Evolutionary conservation across 2,113 vertebrate genomes (phyloP), one percentile per base, ranked within the genome.

Genomic region (Phasianus colchicus): DNA sequence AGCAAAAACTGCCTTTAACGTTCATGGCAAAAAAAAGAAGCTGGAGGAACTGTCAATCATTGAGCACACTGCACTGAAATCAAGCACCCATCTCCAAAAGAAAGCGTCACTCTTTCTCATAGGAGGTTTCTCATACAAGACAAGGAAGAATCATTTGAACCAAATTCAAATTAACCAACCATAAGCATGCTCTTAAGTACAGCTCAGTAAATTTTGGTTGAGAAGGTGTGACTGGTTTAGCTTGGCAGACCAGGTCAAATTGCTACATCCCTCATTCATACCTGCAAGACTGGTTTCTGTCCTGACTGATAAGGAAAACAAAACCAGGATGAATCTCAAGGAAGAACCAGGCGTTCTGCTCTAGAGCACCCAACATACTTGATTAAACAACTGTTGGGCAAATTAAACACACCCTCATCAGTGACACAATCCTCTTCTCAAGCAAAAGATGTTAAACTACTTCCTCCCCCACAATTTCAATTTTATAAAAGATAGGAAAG

Each of bases 251-350:
- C 4, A 0, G 22, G 38, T 65, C 61, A 83, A 92, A 89, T 95
- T 96, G 82, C 91, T 91, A 55, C 89, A 89, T 64, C 91, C 61
- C 71, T 91, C 89, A 88, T 50, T 91, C 65, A 40, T 92, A 95
- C 95, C 85, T 94, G 91, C 72, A 89, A 78, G 91, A 97, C 96
- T 95, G 93, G 94, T 97, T 97, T 92, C 85, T 88, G 47, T 36
- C 80, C 88, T 90, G 69, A 67, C 90, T 88, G 89, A 89, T 85
- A 92, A 84, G 3, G 3, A 88, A 91, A 95, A 85, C 75, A 93
- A 93, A 86, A 91, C 1, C 91, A 96, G 88, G 94, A 95, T 74
- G 69, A 95, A 90, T 72, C 89, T 86, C 91, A 91, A 72, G 89
- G 89, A 86, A 96, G 94, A 86, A 69, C 43, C 77, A 89, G 81